Conservation (phyloP, 2,888 invertebrate genomes). For the Limnephilus rhombicus region DNA sequence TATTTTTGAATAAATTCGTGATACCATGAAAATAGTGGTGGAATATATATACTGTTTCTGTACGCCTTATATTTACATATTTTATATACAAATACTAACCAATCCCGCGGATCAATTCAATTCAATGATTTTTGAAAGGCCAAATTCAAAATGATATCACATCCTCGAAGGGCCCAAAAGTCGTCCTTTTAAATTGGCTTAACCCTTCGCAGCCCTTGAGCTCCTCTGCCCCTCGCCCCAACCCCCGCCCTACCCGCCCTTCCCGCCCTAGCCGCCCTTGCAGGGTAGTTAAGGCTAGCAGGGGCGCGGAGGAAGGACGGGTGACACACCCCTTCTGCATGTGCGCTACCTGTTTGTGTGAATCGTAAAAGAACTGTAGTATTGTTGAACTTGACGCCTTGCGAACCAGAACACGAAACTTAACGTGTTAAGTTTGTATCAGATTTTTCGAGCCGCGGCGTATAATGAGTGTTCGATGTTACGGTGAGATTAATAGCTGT, state of each 20-base stretch:
- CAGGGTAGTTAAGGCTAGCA: conserved; percentile 7
- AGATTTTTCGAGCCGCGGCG: background rate
- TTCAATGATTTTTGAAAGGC: background rate
- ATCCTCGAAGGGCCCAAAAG: background rate
- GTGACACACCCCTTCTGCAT: conserved; percentile 9
- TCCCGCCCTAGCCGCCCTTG: conserved; percentile 4
- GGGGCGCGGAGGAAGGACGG: background rate
- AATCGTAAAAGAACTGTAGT: conserved; percentile 57
- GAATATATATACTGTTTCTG: background rate
- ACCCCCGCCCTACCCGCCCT: background rate
- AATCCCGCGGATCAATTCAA: background rate
- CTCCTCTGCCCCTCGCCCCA: background rate
- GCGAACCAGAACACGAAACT: conserved; percentile 33
- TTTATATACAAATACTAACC: background rate
- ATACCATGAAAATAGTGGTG: background rate
- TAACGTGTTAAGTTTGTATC: background rate
- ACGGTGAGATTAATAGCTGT: background rate
- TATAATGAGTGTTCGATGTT: background rate
- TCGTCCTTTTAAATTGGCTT: conserved; percentile 1
- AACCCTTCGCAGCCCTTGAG: conserved; percentile 1
- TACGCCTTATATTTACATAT: background rate
- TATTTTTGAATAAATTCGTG: background rate
- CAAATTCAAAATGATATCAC: background rate
- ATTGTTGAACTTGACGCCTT: conserved; percentile 64
- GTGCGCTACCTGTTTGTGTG: conserved; percentile 54